Conservation (phyloP, 2,797 vertebrate species). For the Netta rufina region DNA sequence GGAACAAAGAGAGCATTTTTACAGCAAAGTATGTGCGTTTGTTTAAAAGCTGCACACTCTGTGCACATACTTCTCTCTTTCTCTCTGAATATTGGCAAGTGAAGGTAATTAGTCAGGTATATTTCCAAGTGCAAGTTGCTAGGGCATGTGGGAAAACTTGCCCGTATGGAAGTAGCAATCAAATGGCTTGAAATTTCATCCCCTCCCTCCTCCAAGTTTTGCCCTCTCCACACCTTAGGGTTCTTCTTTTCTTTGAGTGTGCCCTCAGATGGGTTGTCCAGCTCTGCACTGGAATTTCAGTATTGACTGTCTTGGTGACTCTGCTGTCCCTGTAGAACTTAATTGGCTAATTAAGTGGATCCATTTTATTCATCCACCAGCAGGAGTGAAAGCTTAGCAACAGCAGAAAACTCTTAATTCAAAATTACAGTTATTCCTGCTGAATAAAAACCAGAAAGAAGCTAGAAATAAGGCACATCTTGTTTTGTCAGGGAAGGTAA, state of each 20-base stretch:
- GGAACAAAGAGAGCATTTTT: conserved; percentile 57
- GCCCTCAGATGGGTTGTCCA: background rate
- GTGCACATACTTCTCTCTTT: background rate
- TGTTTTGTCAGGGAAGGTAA: background rate
- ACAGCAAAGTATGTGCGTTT: conserved; percentile 28
- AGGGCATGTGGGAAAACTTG: background rate
- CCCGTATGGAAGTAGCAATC: background rate
- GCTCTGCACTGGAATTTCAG: background rate
- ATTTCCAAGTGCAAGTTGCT: background rate
- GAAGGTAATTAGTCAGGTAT: conserved; percentile 2
- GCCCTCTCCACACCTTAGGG: fast-evolving
- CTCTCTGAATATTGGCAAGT: background rate
- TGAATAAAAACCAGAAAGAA: background rate
- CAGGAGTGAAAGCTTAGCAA: background rate
- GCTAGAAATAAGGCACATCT: background rate
- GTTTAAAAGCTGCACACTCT: conserved; percentile 28
- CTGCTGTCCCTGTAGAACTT: background rate
- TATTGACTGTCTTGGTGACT: background rate
- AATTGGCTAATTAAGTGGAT: background rate
- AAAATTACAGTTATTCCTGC: background rate
- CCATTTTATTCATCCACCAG: background rate
- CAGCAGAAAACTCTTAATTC: background rate
- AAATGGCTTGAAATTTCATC: background rate
- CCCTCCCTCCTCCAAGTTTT: background rate
- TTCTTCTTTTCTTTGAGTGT: background rate